Base-by-base conservation (phyloP, 2,797 vertebrate species). In the Etheostoma perlongum region DNA sequence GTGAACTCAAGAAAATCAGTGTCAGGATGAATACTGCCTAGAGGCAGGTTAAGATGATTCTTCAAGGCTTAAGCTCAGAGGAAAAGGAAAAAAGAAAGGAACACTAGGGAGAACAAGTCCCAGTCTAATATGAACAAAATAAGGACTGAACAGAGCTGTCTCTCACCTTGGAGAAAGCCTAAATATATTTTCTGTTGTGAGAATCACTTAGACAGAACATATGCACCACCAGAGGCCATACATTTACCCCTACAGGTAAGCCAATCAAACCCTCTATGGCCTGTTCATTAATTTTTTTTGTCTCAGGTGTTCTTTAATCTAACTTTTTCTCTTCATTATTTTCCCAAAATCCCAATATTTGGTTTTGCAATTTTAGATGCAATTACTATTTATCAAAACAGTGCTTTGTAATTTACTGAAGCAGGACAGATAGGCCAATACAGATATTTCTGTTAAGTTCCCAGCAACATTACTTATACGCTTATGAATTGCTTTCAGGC, bases 1-100 rank as follows among this genome's bases (percentile, higher is more conserved):
- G 84, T 91, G 88, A 89, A 84, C 87, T 69, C 47, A 4, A 77
- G 79, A 78, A 91, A 85, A 79, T 82, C 72, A 25, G 78, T 91
- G 87, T 91, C 83, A 85, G 90, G 87, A 78, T 84, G 91, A 86
- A 88, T 89, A 92, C 88, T 82, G 90, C 92, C 92, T 91, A 73
- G 81, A 93, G 91, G 91, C 88, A 83, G 82, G 89, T 89, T 86
- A 85, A 83, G 88, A 91, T 85, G 85, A 90, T 91, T 88, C 87
- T 82, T 81, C 84, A 79, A 87, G 87, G 76, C 84, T 91, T 83
- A 88, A 91, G 88, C 93, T 93, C 89, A 90, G 88, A 91, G 86
- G 88, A 89, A 90, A 92, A 85, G 81, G 85, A 74, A 88, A 89
- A 89, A 86, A 83, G 82, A 85, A 91, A 87, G 88, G 84, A 86